Percentiles rank a stretch among this genome's conserved stretches.
phyloP scores from a whole-genome alignment of 2,888 invertebrate genomes.

The Onthophagus sagittarius region DNA sequence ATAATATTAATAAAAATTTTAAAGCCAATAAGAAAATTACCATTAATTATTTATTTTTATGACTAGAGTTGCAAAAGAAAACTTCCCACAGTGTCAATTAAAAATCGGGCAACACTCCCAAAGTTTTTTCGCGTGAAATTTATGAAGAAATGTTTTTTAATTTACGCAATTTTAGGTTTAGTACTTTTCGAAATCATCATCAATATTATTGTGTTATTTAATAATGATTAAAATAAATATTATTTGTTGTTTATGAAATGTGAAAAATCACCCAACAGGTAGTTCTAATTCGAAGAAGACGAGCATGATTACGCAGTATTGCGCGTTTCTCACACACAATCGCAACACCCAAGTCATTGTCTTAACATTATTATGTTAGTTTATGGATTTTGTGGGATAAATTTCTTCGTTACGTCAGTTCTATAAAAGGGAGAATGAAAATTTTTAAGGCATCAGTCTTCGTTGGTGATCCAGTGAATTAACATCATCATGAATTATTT shows the following conservation, averaged over 20 bases:
- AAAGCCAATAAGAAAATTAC: background rate
- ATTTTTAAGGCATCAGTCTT: background rate
- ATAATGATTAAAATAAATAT: no score
- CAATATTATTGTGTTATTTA: no score
- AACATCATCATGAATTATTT: background rate
- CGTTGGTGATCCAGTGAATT: background rate
- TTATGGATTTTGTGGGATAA: background rate
- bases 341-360: background rate
- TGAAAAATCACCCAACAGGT: background rate
- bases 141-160: background rate
- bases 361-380: background rate
- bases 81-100: background rate
- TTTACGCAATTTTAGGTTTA: background rate
- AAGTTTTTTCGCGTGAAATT: background rate
- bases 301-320: background rate
- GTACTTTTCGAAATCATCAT: background rate
- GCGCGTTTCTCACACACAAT: background rate
- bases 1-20: background rate
- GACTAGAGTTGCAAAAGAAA: background rate
- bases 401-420: background rate
- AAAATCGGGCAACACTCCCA: background rate
- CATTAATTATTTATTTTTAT: background rate
- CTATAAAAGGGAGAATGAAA: background rate
- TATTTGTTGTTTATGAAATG: background rate
- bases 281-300: background rate